Base-by-base conservation (phyloP, 35 echinoderm and acorn worm genomes). In the Lytechinus pictus region DNA sequence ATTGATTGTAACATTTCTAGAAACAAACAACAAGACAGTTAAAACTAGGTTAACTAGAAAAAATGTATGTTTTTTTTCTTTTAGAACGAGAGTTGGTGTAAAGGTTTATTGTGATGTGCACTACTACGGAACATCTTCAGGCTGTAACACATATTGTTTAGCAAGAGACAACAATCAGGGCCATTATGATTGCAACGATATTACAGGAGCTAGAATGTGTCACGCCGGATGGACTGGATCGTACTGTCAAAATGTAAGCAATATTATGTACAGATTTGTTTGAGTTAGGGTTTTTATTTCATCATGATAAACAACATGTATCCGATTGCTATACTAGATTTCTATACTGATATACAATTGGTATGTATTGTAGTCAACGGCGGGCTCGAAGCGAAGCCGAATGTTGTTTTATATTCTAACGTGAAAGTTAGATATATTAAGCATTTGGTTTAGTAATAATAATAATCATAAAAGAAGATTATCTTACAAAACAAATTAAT, bases 151-250 rank as follows among this genome's bases (percentile, higher is more conserved):
- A 13, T 72, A 92, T 52, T 96, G 95, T 72, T 27, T 60, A 55
- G 95, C 95, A 8, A 57, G 89, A 27, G 57, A 96, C 27, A 89
- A 96, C 52, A 27, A 21, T 53, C 12, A 4, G 5, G 97, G 97
- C 27, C 97, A 98, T 72, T 98, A 98, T 89, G 94, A 72, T 28
- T 98, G 97, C 79, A 28, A 98, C 54, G 66, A 29, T 61, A 72
- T 57, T 53, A 98, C 97, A 8, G 97, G 97, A 27, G 96, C 87
- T 16, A 97, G 96, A 29, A 61, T 97, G 6, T 98, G 97, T 72
- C 51, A 89, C 13, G 12, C 95, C 5, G 97, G 97, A 14, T 98
- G 89, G 88, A 92, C 55, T 14, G 95, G 95, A n/a, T 28, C 57
- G 19, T 52, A 96, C n/a, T 96, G 95, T 44, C 55, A 93, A 27